Base-by-base conservation (phyloP, 2,113 vertebrate genomes). In the Centropus unirufus region DNA sequence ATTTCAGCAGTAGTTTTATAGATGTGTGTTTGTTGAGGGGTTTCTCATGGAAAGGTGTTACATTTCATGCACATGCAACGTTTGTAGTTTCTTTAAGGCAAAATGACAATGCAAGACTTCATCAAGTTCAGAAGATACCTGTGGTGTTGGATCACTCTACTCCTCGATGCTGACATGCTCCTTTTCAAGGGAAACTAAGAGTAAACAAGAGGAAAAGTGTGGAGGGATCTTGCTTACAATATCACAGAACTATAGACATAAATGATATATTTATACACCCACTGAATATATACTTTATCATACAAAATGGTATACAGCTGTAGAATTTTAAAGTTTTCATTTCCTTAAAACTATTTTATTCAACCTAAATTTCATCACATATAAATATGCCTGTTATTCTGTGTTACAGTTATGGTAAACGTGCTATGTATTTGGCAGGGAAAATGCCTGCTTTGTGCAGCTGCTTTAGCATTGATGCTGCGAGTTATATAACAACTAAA, bases 21-120 rank as follows among this genome's bases (percentile, higher is more conserved):
- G 23, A 4, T 52, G 2, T 21, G 9, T 36, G 9, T 36, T 9
- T 14, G 1, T 20, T 11, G 6, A 4, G 20, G 2, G 4, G 2
- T 6, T 6, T 69, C 39, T 46, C 14, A 19, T 19, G 24, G 49
- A 57, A 78, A 42, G 1, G 0, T 54, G 8, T 70, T 62, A 11
- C 4, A 19, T 4, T 32, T 81, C 21, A 12, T 40, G 26, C 21
- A 61, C 18, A 24, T 34, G 15, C 9, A 34, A 75, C 63, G 24
- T 64, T 59, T 66, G 8, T 52, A 55, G 23, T 24, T 40, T 30
- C 12, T 79, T 55, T 22, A 80, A 57, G 29, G 32, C 32, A 72
- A 94, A 76, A 72, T 36, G 30, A 55, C 16, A 57, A 19, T 51
- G 30, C 13, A 49, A 70, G 30, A 36, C 13, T 42, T 83, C 7